These are phyloP conservation scores for Sebastes miniatus DNA, from an alignment of 2,797 vertebrate species.

Conservation along the genomic window DNA sequence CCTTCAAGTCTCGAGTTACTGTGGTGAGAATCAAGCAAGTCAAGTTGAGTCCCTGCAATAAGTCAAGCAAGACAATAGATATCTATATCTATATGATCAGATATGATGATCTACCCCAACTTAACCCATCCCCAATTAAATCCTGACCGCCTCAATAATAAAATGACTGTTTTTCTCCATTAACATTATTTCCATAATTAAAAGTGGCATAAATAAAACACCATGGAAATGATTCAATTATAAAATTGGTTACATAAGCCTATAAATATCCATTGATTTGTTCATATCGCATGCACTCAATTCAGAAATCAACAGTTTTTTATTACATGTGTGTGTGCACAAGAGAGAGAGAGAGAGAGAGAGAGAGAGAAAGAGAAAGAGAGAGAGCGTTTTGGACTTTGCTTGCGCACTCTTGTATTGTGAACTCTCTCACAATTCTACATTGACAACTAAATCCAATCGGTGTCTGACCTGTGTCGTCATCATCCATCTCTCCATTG, in stretches of 20 bases:
- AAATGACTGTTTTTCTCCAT: not conserved
- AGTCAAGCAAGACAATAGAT: not conserved
- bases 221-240: not conserved
- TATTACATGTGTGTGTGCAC: no score
- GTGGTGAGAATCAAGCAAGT: not conserved
- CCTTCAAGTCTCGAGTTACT: not conserved
- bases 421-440: not conserved
- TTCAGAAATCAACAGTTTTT: no score
- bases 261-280: not conserved
- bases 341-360: no score
- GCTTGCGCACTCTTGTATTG: no score
- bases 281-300: no score
- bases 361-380: no score
- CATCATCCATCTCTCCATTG: slow-evolving; percentile 92
- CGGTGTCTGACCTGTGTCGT: slow-evolving; percentile 84
- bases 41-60: no score
- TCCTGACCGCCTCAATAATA: not conserved
- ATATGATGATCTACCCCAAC: no score
- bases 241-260: not conserved
- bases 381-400: no score
- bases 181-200: not conserved
- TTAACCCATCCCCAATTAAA: not conserved
- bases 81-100: no score
- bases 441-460: not conserved
- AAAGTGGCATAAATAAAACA: not conserved